phyloP scores from a whole-genome alignment of 1,140 invertebrate species.

The Mesaphorura yosii region DNA sequence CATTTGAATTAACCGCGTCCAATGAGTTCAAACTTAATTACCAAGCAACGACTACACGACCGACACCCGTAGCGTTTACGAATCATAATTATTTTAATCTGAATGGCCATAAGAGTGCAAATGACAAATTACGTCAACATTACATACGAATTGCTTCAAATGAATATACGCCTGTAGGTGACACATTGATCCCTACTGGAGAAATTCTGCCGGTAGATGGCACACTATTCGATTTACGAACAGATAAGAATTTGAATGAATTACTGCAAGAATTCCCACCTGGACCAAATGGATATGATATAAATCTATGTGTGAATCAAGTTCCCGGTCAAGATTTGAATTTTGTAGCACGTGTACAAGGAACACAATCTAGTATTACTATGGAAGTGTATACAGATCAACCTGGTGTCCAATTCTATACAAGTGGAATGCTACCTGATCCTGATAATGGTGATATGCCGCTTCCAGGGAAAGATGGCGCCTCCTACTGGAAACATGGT shows the following conservation, averaged over 20 bases:
- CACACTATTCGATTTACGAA: slow-evolving; percentile 57
- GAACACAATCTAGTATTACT: slow-evolving; percentile 52
- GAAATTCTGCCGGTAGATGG: slow-evolving; percentile 51
- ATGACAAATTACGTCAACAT: slow-evolving; percentile 60
- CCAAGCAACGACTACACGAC: slow-evolving; percentile 56
- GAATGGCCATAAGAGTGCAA: slow-evolving; percentile 55
- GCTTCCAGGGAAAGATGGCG: slow-evolving; percentile 55
- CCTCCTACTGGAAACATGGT: slow-evolving; percentile 59
- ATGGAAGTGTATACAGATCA: slow-evolving; percentile 71
- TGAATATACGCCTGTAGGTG: slow-evolving; percentile 59
- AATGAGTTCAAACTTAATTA: slow-evolving; percentile 61
- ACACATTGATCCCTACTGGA: slow-evolving; percentile 68
- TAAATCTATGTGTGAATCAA: slow-evolving; percentile 54
- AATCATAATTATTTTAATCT: slow-evolving; percentile 93
- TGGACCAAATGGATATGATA: slow-evolving; percentile 52
- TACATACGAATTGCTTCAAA: slow-evolving; percentile 59
- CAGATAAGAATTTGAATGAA: slow-evolving; percentile 41
- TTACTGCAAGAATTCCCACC: slow-evolving; percentile 40
- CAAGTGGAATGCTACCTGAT: slow-evolving; percentile 58
- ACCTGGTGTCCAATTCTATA: slow-evolving; percentile 84
- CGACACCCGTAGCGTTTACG: slow-evolving; percentile 77
- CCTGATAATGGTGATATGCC: slow-evolving; percentile 31
- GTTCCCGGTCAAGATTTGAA: not conserved
- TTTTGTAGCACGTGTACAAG: slow-evolving; percentile 33
- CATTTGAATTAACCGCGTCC: slow-evolving; percentile 58